Base-by-base conservation (phyloP, 2,888 invertebrate species). In the Fragum sueziense region DNA sequence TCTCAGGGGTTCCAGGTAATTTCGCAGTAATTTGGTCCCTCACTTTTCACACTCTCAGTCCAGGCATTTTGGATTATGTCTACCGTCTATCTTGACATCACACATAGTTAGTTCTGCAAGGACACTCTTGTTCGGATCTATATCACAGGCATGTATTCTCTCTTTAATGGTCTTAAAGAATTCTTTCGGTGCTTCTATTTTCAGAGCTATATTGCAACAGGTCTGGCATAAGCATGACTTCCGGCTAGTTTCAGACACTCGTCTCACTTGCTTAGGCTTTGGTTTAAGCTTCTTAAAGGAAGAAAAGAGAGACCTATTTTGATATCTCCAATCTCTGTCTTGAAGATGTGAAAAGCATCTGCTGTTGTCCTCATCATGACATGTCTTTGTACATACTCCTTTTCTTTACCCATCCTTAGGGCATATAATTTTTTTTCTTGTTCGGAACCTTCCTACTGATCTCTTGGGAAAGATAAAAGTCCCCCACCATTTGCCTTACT, bases 381-480 rank as follows among this genome's bases (percentile, higher is more conserved):
- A 71, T 74, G 79, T 70, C 79, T 81, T n/a, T 76, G 78, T 20
- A 72, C 51, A 37, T 27, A 65, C 51, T 68, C 65, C 71, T 78
- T 84, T 17, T 47, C 14, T 22, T 51, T 37, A 17, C 2, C 9
- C n/a, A 6, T 31, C 51, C 34, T 69, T 81, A 27, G 75, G 61
- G 37, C 59, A 76, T 1, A 70, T 51, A 22, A 71, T 68, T n/a
- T 84, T 80, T 34, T n/a, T 67, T 61, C 67, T 81, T 84, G 22
- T 31, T 67, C 41, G 81, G 84, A 25, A 84, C 74, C 54, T 81
- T 76, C 71, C 80, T 76, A 37, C 76, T 84, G 2, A 84, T 70
- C 71, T 84, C 80, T 61, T 68, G 41, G 41, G 68, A 62, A 22
- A 77, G 65, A 65, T 52, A 84, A 37, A 76, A 84, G 9, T 57